phyloP scores from a whole-genome alignment of 2,113 vertebrate genomes.

The Oenanthe melanoleuca region DNA sequence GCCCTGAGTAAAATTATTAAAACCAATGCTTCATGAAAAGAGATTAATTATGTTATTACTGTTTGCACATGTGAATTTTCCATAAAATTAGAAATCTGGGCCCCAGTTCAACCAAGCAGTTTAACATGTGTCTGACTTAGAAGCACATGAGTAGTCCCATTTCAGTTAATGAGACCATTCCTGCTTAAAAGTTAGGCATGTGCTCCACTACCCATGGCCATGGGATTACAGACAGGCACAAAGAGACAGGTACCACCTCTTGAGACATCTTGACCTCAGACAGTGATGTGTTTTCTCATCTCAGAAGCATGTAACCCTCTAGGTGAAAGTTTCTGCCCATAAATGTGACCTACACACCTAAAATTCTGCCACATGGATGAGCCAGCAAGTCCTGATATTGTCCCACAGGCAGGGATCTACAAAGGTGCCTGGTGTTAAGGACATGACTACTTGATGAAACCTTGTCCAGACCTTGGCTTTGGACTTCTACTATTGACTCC shows the following conservation, averaged over 20 bases:
- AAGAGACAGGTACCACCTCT: background rate
- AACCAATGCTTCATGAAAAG: constrained; percentile 44
- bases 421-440: background rate
- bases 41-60: constrained; percentile 59
- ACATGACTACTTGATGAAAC: background rate
- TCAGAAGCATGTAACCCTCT: background rate
- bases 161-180: background rate
- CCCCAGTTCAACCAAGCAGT: constrained; percentile 30
- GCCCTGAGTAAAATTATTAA: constrained; percentile 45
- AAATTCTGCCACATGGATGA: background rate
- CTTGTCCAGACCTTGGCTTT: background rate
- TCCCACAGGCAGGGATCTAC: background rate
- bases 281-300: accelerated
- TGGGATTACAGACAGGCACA: background rate
- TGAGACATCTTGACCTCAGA: background rate
- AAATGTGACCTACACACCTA: accelerated
- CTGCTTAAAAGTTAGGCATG: background rate
- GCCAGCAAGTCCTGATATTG: background rate
- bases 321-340: background rate
- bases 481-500: background rate
- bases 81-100: constrained; percentile 38
- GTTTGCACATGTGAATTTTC: constrained; percentile 50
- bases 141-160: background rate
- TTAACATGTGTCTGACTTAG: constrained; percentile 2
- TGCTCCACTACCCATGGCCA: background rate